phyloP scores from a whole-genome alignment of 2,797 vertebrate genomes.

The Tangara arthus region DNA sequence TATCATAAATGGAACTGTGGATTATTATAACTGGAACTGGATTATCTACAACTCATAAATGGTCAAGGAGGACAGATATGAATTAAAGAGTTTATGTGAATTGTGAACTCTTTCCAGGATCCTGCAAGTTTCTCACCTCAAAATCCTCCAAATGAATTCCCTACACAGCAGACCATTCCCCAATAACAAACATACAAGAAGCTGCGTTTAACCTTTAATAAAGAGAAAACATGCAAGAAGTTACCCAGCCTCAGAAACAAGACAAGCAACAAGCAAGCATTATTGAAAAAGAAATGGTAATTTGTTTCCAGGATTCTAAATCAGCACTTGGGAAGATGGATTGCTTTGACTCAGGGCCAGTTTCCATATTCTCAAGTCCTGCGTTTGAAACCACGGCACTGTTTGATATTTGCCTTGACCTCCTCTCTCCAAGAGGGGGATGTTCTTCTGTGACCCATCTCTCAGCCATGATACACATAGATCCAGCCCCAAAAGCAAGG shows the following conservation, averaged over 20 bases:
- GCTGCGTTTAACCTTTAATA: neutral
- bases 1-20: too few relatives aligned
- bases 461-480: too few relatives aligned
- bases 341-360: neutral
- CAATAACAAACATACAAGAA: conserved; percentile 6
- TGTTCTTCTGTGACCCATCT: neutral
- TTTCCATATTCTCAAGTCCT: neutral
- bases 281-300: neutral
- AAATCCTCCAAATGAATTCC: conserved; percentile 30
- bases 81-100: conserved; percentile 4
- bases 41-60: neutral
- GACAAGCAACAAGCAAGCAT: neutral
- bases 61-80: conserved; percentile 16
- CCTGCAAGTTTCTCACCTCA: conserved; percentile 6
- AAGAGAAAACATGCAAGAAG: neutral
- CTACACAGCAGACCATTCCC: neutral
- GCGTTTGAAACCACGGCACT: neutral
- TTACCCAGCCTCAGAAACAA: neutral
- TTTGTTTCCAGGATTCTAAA: neutral
- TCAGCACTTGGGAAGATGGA: neutral
- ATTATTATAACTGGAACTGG: neutral
- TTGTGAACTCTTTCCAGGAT: neutral
- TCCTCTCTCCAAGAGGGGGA: neutral
- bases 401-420: neutral
- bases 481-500: neutral